These are phyloP conservation scores for Apteryx owenii DNA, from an alignment of 2,113 vertebrate genomes.

Conservation along the genomic window DNA sequence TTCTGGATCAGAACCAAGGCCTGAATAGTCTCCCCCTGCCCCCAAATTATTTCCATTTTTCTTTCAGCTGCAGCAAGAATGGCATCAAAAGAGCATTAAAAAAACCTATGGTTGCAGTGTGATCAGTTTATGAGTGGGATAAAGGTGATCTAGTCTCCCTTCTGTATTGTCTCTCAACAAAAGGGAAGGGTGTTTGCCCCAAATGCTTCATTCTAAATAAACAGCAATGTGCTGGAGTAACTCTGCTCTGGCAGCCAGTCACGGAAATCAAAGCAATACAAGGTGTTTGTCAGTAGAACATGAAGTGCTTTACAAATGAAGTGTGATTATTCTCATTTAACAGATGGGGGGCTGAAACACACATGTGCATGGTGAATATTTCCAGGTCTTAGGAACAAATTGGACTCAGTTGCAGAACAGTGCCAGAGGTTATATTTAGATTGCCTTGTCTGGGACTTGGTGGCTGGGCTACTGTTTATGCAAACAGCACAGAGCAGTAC, in stretches of 20 bases:
- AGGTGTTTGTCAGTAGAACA: background rate
- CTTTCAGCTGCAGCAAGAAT: background rate
- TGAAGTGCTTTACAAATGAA: background rate
- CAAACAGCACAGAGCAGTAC: background rate
- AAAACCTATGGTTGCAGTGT: background rate
- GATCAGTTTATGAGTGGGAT: background rate
- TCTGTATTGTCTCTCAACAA: background rate
- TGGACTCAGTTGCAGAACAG: background rate
- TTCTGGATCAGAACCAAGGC: constrained; percentile 7
- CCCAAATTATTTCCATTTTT: background rate
- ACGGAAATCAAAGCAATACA: background rate
- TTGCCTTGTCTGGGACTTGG: background rate
- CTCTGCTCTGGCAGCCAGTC: background rate
- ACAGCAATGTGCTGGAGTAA: background rate
- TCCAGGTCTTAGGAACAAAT: background rate
- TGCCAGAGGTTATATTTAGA: background rate
- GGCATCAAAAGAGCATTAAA: background rate
- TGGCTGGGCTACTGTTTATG: background rate
- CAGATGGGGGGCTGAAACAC: background rate
- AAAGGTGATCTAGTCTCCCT: background rate
- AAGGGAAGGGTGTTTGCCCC: background rate
- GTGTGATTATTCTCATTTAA: background rate
- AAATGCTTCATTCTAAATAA: background rate
- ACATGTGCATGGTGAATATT: background rate
- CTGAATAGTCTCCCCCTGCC: background rate